Base-by-base conservation (phyloP, 2,113 vertebrate species). In the Himantopus leucocephalus region DNA sequence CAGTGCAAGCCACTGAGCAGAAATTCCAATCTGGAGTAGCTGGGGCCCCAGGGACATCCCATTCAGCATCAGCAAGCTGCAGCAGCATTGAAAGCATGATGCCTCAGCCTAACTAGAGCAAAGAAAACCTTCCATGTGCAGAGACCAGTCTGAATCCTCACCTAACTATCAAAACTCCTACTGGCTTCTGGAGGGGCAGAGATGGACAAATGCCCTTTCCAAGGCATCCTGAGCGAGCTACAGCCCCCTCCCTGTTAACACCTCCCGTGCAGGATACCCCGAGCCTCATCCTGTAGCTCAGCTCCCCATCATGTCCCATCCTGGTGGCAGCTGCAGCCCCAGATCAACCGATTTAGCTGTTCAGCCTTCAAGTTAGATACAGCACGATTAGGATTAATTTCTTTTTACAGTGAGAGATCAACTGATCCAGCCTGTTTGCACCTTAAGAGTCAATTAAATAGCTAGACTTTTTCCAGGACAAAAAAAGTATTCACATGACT, bases 91-190 rank as follows among this genome's bases (percentile, higher is more conserved):
- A 29, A 41, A 43, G n/a, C 26, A 26, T 0, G 2, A 34, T 16
- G 26, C 32, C 35, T 48, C 43, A 30, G 55, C 43, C 32, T 7
- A 15, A 35, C 20, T 12, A 58, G 20, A 75, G 72, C 39, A 62
- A 62, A 74, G 17, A 55, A 81, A 78, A 37, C 47, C 37, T 78
- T 22, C 66, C 34, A 24, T 9, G 8, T 1, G 9, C n/a, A 95
- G n/a, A 66, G 21, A 64, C 70, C 45, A 74, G 18, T 29, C 12
- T 37, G 72, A 32, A 55, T 55, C 41, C 47, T 71, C 24, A 19
- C 0, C 9, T 0, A 0, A 30, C 13, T 26, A 64, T 34, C 48
- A 62, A 21, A 77, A 53, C 9, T 90, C 64, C 39, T 34, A 5
- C 3, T 16, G 34, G 41, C 52, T 78, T 27, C 60, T 50, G 52